These are phyloP conservation scores for Bembecia ichneumoniformis DNA, from an alignment of 2,888 invertebrate genomes.

Conservation along the genomic window DNA sequence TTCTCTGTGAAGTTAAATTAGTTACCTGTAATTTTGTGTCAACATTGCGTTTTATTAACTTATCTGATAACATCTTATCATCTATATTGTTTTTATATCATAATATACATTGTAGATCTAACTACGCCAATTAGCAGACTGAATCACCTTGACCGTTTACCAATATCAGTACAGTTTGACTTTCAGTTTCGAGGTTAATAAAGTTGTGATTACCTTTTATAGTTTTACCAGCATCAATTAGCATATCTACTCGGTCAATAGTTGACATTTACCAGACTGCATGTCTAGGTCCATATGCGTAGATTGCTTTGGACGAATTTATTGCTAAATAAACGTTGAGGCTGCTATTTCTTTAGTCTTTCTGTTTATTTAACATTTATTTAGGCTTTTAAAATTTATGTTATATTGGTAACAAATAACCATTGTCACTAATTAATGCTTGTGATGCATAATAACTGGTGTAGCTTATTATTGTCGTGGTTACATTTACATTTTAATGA, in stretches of 20 bases:
- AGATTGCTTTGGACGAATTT: not conserved
- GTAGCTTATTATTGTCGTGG: slow-evolving; percentile 1
- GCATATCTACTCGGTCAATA: slow-evolving; percentile 27
- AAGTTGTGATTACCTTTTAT: slow-evolving; percentile 34
- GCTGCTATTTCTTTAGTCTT: not conserved
- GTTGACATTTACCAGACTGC: slow-evolving; percentile 24
- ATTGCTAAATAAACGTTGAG: not conserved
- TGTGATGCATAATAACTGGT: slow-evolving; percentile 20
- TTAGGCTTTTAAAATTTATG: not conserved
- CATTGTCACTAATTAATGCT: slow-evolving; percentile 22
- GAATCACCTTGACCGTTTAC: slow-evolving; percentile 56
- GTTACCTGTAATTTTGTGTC: too few relatives aligned
- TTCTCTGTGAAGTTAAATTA: too few relatives aligned
- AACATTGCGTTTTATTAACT: too few relatives aligned
- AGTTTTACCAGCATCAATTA: slow-evolving; percentile 25
- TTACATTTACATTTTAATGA: slow-evolving; percentile 9
- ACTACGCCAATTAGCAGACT: slow-evolving; percentile 14
- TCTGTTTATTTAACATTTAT: not conserved
- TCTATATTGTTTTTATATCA: not conserved
- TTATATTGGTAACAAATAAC: not conserved
- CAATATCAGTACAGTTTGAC: slow-evolving; percentile 35
- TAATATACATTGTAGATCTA: not conserved
- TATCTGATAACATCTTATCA: not conserved
- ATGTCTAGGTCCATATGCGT: slow-evolving; percentile 3
- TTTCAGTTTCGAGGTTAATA: slow-evolving; percentile 57